A percentile compares a stretch with the other conserved stretches of the same genome.
phyloP scores from a whole-genome alignment of 2,888 invertebrate genomes.

The Ephialtes manifestator region DNA sequence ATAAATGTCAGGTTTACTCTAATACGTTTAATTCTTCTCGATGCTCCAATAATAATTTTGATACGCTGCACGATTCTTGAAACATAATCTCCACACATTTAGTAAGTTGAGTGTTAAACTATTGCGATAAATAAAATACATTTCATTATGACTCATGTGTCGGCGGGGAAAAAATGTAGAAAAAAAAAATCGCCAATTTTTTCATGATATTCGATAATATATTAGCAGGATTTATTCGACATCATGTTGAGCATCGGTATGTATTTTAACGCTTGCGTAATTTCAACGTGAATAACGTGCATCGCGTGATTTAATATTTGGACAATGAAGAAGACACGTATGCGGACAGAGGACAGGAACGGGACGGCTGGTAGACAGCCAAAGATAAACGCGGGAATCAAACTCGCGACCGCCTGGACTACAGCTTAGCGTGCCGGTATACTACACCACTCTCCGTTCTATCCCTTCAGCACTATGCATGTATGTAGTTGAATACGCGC shows the following conservation, averaged over 20 bases:
- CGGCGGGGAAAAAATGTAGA: no score
- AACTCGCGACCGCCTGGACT: conserved; percentile 11
- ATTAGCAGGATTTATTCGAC: not conserved
- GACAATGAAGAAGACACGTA: not conserved
- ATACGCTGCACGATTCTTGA: no score
- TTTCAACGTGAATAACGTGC: not conserved
- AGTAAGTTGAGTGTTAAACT: no score
- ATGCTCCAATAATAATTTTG: no score
- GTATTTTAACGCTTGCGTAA: no score
- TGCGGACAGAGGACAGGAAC: not conserved
- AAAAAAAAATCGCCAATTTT: no score
- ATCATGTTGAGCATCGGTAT: no score
- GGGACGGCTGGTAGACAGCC: not conserved
- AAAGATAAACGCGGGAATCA: conserved; percentile 19
- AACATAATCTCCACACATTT: no score
- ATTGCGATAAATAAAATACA: no score
- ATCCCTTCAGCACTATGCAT: not conserved
- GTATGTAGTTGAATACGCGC: not conserved
- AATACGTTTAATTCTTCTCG: no score
- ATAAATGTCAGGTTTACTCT: no score
- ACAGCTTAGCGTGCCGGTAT: not conserved
- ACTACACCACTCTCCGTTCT: not conserved
- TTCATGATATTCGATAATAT: not conserved
- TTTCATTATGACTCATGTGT: no score
- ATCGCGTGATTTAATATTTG: not conserved